Conservation (phyloP, 2,797 vertebrate genomes). For the Spheniscus humboldti region DNA sequence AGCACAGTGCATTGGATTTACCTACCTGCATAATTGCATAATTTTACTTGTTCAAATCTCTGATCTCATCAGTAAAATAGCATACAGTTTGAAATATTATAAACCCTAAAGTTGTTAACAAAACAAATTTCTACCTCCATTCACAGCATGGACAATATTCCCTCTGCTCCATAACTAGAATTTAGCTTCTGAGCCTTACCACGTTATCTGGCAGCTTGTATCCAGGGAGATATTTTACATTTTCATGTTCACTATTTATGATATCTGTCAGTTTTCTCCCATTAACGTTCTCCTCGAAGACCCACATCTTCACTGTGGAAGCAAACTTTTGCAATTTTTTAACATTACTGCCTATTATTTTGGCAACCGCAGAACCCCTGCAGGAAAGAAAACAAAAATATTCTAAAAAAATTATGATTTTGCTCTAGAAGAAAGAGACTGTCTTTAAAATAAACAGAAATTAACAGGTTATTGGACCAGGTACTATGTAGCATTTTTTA, state of each 20-base stretch:
- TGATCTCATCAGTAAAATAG: not conserved
- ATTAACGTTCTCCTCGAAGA: slow-evolving; percentile 86
- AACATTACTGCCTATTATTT: slow-evolving; percentile 87
- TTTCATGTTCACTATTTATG: slow-evolving; percentile 91
- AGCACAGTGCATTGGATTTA: not conserved
- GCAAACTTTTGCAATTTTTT: slow-evolving; percentile 80
- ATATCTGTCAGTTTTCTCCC: slow-evolving; percentile 90
- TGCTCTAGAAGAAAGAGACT: not conserved
- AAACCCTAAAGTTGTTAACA: not conserved
- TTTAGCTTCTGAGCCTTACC: slow-evolving; percentile 72
- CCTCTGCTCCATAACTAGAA: not conserved
- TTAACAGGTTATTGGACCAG: not conserved
- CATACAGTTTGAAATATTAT: not conserved
- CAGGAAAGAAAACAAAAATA: not conserved
- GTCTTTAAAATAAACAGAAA: not conserved
- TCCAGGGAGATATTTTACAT: slow-evolving; percentile 91
- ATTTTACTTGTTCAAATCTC: not conserved
- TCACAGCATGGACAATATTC: not conserved
- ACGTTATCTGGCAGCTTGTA: slow-evolving; percentile 92
- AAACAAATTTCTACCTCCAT: not conserved
- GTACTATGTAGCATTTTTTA: not conserved
- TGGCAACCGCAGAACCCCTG: slow-evolving; percentile 91
- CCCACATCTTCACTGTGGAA: slow-evolving; percentile 91
- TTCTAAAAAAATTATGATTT: not conserved
- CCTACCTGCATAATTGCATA: not conserved